Evolutionary conservation across 2,797 vertebrate genomes (phyloP).

Genomic region (Cyprinella venusta): DNA sequence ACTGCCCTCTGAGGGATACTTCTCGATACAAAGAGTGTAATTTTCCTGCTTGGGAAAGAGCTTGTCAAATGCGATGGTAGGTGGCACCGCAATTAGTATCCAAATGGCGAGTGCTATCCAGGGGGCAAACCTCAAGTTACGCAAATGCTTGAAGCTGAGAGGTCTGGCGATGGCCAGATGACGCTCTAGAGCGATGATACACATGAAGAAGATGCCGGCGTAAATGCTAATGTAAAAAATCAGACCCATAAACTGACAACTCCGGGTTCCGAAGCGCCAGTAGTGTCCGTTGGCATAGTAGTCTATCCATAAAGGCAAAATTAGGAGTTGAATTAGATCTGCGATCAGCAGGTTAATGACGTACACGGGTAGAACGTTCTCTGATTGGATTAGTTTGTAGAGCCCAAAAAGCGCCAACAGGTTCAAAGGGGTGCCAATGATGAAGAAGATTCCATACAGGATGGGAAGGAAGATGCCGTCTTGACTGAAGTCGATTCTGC

Average conservation of each 20-base stretch:
- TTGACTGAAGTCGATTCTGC: conserved; percentile 59
- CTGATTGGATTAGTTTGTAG: conserved; percentile 55
- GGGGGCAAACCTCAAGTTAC: conserved; percentile 44
- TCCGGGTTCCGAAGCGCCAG: conserved; percentile 53
- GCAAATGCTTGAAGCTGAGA: conserved; percentile 49
- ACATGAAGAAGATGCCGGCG: conserved; percentile 58
- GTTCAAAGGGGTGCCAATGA: conserved; percentile 55
- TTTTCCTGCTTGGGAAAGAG: conserved; percentile 46
- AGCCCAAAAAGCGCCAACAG: conserved; percentile 58
- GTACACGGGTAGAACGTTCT: conserved; percentile 61
- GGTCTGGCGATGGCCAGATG: conserved; percentile 60
- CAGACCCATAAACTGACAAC: conserved; percentile 48
- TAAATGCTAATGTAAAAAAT: conserved; percentile 62
- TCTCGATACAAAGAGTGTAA: conserved; percentile 59
- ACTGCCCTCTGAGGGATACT: conserved; percentile 54
- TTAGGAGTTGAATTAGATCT: conserved; percentile 59
- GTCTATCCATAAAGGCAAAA: conserved; percentile 63
- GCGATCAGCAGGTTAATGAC: conserved; percentile 62
- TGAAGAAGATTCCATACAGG: conserved; percentile 59
- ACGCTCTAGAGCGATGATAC: conserved; percentile 61
- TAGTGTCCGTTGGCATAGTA: conserved; percentile 57
- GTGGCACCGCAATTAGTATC: conserved; percentile 45
- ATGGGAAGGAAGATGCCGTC: conserved; percentile 55
- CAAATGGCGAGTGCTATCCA: conserved; percentile 50
- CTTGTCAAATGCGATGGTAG: conserved; percentile 30